Conservation (phyloP, 2,797 vertebrate genomes). For the Manis javanica region DNA sequence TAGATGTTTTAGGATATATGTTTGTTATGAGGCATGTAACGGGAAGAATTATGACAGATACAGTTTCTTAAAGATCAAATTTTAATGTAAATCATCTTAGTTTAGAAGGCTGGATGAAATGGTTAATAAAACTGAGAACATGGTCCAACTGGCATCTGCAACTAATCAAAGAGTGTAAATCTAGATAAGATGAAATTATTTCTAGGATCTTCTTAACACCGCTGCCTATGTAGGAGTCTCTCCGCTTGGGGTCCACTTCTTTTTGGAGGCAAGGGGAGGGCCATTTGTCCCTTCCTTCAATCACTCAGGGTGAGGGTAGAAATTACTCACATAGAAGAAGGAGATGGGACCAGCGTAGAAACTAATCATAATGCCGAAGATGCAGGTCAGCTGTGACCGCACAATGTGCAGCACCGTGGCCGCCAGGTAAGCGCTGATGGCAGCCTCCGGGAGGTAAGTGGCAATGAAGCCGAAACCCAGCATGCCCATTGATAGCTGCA, state of each 20-base stretch:
- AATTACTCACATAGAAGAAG: slow-evolving; percentile 84
- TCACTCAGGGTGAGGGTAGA: not conserved
- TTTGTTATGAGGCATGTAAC: not conserved
- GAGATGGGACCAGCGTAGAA: slow-evolving; percentile 77
- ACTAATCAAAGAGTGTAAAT: not conserved
- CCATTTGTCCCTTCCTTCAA: not conserved
- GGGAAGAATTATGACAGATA: not conserved
- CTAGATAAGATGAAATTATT: not conserved
- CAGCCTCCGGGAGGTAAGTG: slow-evolving; percentile 75
- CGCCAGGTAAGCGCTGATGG: slow-evolving; percentile 79
- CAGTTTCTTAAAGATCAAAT: not conserved
- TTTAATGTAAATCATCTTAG: not conserved
- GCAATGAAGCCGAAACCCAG: slow-evolving; percentile 81
- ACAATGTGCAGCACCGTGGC: slow-evolving; percentile 78
- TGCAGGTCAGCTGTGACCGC: slow-evolving; percentile 79
- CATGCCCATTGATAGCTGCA: slow-evolving; percentile 79
- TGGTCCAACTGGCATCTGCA: not conserved
- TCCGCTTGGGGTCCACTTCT: not conserved
- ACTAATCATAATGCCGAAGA: slow-evolving; percentile 78
- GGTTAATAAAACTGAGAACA: not conserved
- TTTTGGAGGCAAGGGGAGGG: not conserved
- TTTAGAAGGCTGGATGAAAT: slow-evolving; percentile 32
- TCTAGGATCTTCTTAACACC: not conserved
- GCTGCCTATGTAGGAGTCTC: not conserved
- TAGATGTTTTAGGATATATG: not conserved